Percentiles rank a stretch among this genome's conserved stretches.
Conservation (phyloP, 2,113 vertebrate genomes). For the Psammodynastes pulverulentus region DNA sequence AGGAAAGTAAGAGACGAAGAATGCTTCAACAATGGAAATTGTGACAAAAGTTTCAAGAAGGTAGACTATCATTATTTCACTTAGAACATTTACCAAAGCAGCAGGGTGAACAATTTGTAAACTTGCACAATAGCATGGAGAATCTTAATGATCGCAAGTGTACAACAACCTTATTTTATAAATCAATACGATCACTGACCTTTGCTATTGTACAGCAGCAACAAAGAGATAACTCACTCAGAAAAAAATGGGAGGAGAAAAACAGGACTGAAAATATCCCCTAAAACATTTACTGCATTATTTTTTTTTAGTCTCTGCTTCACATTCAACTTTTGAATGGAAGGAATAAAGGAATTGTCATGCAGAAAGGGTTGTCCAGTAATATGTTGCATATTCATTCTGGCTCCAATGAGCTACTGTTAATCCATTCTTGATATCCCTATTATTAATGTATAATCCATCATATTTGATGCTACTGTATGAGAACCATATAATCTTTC, state of each 20-base stretch:
- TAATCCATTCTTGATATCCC: not conserved
- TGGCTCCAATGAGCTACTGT: not conserved
- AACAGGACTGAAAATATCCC: not conserved
- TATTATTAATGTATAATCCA: not conserved
- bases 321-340: not conserved
- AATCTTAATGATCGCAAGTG: constrained; percentile 12
- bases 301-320: not conserved
- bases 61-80: constrained; percentile 14
- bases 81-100: constrained; percentile 10
- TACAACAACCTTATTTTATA: constrained; percentile 14
- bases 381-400: not conserved
- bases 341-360: not conserved
- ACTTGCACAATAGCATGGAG: constrained; percentile 1
- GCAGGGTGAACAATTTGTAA: constrained; percentile 8
- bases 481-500: not conserved
- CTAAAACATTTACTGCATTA: not conserved
- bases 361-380: not conserved
- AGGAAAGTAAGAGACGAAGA: not conserved
- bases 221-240: not conserved
- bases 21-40: not conserved
- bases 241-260: not conserved
- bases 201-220: not conserved
- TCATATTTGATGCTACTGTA: not conserved
- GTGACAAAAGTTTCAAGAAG: not conserved
- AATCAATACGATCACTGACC: not conserved